Base-by-base conservation (phyloP, 2,888 invertebrate species). In the Dione juno region DNA sequence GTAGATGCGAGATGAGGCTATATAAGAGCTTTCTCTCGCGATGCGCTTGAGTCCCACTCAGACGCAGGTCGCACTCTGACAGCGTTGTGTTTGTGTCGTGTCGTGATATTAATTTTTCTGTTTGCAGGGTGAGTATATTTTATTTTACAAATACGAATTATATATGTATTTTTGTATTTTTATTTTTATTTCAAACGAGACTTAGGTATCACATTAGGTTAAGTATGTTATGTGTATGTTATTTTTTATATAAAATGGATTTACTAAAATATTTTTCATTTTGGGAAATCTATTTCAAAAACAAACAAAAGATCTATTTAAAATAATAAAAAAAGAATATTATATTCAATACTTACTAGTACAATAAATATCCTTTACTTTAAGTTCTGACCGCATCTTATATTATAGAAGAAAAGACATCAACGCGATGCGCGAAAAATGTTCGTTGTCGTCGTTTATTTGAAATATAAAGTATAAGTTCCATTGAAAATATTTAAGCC, bases 21-120 rank as follows among this genome's bases (percentile, higher is more conserved):
- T 92, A 92, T 90, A 92, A 90, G 80, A 85, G 89, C 92, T 92
- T 91, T 92, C 92, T 88, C 92, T 85, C 75, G 68, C 72, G 80
- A 79, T 79, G 85, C 89, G 82, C 89, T 81, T 80, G 89, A 92
- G 91, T 90, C 85, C 87, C 86, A 86, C 85, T 73, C 58, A 67
- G 86, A 82, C 80, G 81, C 83, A 80, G 76, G 81, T 81, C 88
- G 90, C 89, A 89, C 91, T 89, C 89, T 90, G 90, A 91, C 89
- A 80, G 79, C 81, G 74, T 57, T 66, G 87, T 88, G 87, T 84
- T 83, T 82, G 90, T 88, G 87, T 84, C 85, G 87, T 89, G 88
- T 82, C 82, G 88, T 88, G 86, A 79, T 81, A 43, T n/a, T 57
- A 57, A 16, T 80, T 84, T 75, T 70, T 76, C 78, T 78, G 78